Evolutionary conservation across 1,140 invertebrate genomes (phyloP).

Genomic region (Drosophila ohnishii): DNA sequence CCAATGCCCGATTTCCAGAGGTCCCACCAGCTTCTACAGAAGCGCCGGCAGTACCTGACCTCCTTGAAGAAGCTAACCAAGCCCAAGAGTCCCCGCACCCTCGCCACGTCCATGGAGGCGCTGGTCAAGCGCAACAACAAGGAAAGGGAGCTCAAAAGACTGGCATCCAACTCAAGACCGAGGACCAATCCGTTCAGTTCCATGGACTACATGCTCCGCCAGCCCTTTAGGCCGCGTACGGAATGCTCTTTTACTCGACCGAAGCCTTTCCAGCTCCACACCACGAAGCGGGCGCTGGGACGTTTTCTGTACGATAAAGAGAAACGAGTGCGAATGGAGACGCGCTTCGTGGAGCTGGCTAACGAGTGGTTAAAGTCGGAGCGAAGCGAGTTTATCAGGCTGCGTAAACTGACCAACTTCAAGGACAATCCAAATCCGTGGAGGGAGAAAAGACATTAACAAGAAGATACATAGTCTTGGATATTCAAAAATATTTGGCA

Average conservation of each 20-base stretch:
- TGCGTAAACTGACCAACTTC: conserved; percentile 49
- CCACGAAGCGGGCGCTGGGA: conserved; percentile 17
- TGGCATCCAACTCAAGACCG: neutral
- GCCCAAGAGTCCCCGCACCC: conserved; percentile 33
- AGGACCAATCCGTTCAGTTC: conserved; percentile 8
- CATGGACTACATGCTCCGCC: conserved; percentile 13
- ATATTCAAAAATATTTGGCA: neutral
- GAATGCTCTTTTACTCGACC: conserved; percentile 20
- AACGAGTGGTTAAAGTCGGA: conserved; percentile 7
- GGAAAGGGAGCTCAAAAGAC: too few relatives aligned
- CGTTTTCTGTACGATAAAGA: conserved; percentile 43
- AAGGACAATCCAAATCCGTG: conserved; percentile 58
- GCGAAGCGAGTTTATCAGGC: conserved; percentile 10
- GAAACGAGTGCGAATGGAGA: conserved; percentile 1
- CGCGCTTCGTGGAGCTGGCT: neutral
- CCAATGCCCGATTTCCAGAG: conserved; percentile 54
- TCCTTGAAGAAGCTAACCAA: conserved; percentile 24
- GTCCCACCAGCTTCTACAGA: conserved; percentile 35
- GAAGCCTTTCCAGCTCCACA: conserved; percentile 44
- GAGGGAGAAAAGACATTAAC: neutral
- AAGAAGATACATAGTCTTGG: neutral
- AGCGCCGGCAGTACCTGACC: neutral
- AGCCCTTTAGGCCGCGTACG: conserved; percentile 47
- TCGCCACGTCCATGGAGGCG: conserved; percentile 35
- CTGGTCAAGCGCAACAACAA: neutral